These are phyloP conservation scores for Gymnothorax javanicus DNA, from an alignment of 2,797 vertebrate genomes.

Conservation along the genomic window DNA sequence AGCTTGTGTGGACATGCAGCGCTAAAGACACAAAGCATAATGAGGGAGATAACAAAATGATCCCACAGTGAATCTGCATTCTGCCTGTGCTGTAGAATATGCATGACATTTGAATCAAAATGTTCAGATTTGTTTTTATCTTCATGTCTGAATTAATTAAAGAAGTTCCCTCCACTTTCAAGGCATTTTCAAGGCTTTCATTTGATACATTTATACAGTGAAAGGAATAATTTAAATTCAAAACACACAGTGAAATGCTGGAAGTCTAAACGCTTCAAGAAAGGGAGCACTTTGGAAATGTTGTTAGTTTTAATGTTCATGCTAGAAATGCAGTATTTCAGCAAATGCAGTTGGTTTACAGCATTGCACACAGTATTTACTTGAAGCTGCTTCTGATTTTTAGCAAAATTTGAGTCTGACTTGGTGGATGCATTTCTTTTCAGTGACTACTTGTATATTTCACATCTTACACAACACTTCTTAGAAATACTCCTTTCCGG, in stretches of 20 bases:
- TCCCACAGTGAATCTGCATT: slow-evolving; percentile 60
- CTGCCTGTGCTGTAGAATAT: slow-evolving; percentile 48
- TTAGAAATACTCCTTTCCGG: background rate
- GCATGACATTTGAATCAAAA: slow-evolving; percentile 54
- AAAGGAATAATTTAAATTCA: background rate
- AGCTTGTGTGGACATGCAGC: slow-evolving; percentile 68
- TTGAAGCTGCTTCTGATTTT: background rate
- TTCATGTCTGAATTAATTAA: slow-evolving; percentile 49
- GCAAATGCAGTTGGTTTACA: background rate
- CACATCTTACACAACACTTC: background rate
- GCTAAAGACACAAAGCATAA: slow-evolving; percentile 68
- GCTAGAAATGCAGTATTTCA: background rate
- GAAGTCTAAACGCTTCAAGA: background rate
- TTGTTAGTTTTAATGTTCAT: background rate
- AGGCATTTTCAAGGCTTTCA: background rate
- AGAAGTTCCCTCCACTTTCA: slow-evolving; percentile 39
- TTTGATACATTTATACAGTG: background rate
- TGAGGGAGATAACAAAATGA: slow-evolving; percentile 76
- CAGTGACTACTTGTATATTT: background rate
- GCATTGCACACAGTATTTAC: background rate
- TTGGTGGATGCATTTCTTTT: background rate
- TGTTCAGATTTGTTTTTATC: slow-evolving; percentile 47
- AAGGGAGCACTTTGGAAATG: background rate
- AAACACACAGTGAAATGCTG: background rate
- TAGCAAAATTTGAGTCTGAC: background rate